phyloP scores from a whole-genome alignment of 2,888 invertebrate genomes.

The Dastarcus helophoroides region DNA sequence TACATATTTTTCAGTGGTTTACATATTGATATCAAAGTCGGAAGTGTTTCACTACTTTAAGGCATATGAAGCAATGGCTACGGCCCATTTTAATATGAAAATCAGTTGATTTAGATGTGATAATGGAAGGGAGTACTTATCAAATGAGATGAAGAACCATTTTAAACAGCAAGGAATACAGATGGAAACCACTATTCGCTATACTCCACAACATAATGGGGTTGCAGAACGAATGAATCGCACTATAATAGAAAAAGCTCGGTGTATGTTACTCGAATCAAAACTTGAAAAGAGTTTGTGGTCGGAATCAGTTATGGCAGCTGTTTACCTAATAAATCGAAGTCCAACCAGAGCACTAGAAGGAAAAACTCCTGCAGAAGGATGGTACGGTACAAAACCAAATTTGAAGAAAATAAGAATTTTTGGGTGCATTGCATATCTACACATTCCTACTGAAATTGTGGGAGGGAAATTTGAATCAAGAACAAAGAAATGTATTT shows the following conservation, averaged over 20 bases:
- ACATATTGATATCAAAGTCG: conserved; percentile 12
- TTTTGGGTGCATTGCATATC: conserved; percentile 20
- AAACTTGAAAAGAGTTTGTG: conserved; percentile 25
- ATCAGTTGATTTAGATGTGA: conserved; percentile 14
- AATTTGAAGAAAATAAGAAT: conserved; percentile 21
- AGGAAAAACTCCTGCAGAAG: conserved; percentile 26
- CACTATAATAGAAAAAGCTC: conserved; percentile 28
- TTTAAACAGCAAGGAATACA: conserved; percentile 15
- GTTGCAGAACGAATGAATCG: too few species aligned
- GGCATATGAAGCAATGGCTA: conserved; percentile 23
- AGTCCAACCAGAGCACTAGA: conserved; percentile 24
- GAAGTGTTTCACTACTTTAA: conserved; percentile 9
- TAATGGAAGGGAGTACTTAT: conserved; percentile 25
- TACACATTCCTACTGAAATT: conserved; percentile 7
- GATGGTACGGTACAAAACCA: conserved; percentile 26
- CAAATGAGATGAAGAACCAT: conserved; percentile 21
- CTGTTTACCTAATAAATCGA: conserved; percentile 26
- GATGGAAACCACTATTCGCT: conserved; percentile 22
- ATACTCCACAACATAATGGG: conserved; percentile 17
- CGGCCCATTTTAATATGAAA: conserved; percentile 1
- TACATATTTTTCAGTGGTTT: conserved; percentile 24
- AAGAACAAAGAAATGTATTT: conserved; percentile 5
- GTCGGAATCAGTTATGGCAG: conserved; percentile 27
- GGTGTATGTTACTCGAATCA: conserved; percentile 23
- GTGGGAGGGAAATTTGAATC: conserved; percentile 10